Percentiles rank a stretch among this genome's conserved stretches.
Evolutionary conservation across 2,797 vertebrate genomes (phyloP).

Genomic region (Galagoides demidoff): DNA sequence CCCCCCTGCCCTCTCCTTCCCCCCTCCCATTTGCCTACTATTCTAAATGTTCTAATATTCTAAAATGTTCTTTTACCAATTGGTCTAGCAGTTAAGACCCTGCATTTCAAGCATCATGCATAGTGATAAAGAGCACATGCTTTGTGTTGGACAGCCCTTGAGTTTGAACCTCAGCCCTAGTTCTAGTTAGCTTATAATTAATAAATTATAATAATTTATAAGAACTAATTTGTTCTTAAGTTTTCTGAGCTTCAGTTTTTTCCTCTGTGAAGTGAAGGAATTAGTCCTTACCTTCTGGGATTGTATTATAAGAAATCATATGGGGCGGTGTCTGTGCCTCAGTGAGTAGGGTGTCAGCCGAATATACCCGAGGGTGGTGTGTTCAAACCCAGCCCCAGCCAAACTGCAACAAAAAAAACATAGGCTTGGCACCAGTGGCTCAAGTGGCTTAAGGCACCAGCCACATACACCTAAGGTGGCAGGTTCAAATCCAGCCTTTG

Average conservation of each 20-base stretch:
- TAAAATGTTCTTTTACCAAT: neutral
- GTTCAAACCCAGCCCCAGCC: no score
- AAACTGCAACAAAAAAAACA: no score
- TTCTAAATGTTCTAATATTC: neutral
- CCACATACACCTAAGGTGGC: no score
- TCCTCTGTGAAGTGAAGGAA: neutral
- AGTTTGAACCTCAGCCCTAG: neutral
- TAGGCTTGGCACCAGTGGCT: no score
- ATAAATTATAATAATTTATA: no score
- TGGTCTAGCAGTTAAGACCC: neutral
- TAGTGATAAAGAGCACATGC: neutral
- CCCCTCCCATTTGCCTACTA: neutral
- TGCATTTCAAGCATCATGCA: neutral
- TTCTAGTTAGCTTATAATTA: neutral
- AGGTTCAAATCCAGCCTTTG: no score
- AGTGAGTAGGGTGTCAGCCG: no score
- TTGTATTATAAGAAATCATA: neutral
- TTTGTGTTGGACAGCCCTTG: neutral
- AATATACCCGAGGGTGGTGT: no score
- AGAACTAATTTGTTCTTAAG: neutral
- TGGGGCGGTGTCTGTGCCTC: no score
- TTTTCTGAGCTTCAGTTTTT: neutral
- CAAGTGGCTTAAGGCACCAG: no score
- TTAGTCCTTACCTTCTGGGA: neutral
- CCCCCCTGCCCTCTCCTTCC: no score